phyloP scores from a whole-genome alignment of 2,888 invertebrate genomes.

The Diachrysia chrysitis region DNA sequence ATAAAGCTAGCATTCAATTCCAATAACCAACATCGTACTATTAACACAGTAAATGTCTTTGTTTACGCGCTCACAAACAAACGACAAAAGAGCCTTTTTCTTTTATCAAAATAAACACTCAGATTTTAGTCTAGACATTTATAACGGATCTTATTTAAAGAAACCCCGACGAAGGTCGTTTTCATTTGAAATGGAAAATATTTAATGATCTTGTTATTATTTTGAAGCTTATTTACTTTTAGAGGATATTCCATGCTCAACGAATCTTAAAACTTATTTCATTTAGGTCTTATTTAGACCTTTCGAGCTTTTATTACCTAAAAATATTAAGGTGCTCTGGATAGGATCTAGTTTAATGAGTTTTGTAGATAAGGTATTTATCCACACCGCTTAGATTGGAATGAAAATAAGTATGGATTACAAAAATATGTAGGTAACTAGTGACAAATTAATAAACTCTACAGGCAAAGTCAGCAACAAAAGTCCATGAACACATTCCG shows the following conservation, averaged over 20 bases:
- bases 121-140: slow-evolving; percentile 36
- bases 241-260: background rate
- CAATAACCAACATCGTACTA: background rate
- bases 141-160: slow-evolving; percentile 34
- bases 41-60: background rate
- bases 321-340: background rate
- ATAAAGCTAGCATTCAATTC: slow-evolving; percentile 2
- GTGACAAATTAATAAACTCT: no score
- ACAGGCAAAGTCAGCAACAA: no score
- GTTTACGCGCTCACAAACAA: slow-evolving; percentile 15
- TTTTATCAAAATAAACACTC: slow-evolving; percentile 29
- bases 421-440: no score
- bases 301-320: background rate
- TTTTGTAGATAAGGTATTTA: background rate
- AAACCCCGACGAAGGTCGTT: slow-evolving; percentile 42
- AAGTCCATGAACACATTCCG: no score
- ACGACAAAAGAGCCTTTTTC: slow-evolving; percentile 13
- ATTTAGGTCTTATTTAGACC: background rate
- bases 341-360: background rate
- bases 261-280: background rate
- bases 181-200: slow-evolving; percentile 31
- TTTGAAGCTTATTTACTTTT: slow-evolving; percentile 4
- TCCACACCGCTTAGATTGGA: no score
- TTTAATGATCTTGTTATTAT: slow-evolving; percentile 4
- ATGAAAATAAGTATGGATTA: no score